A percentile compares a stretch with the other conserved stretches of the same genome.
These are phyloP conservation scores for Rotaria magnacalcarata DNA, from an alignment of 2,888 invertebrate species.

Conservation along the genomic window DNA sequence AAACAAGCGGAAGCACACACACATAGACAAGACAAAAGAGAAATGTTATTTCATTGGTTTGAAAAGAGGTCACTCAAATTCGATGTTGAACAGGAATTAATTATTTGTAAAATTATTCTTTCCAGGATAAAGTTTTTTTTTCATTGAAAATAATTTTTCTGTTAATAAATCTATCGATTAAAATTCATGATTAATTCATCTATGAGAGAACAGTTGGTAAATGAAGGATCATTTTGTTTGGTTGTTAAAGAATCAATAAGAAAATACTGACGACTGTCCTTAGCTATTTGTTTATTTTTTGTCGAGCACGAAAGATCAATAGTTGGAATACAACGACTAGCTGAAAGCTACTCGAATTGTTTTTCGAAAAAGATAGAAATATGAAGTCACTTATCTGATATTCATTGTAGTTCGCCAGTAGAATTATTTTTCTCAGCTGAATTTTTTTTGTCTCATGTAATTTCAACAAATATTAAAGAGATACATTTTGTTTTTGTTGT, in stretches of 20 bases:
- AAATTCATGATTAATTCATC: neutral
- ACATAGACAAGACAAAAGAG: constrained; percentile 3
- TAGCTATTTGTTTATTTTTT: constrained; percentile 5
- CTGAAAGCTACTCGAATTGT: too few relatives aligned
- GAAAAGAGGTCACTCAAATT: neutral
- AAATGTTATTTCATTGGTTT: neutral
- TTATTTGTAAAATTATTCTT: neutral
- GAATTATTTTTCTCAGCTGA: too few relatives aligned
- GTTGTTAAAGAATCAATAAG: neutral
- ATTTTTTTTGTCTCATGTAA: too few relatives aligned
- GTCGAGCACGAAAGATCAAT: neutral
- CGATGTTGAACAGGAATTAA: neutral
- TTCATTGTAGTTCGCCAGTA: too few relatives aligned
- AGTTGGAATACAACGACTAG: neutral
- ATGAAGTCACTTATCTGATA: too few relatives aligned
- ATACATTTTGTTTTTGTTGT: neutral
- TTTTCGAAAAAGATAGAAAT: too few relatives aligned
- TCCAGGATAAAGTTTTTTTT: too few relatives aligned
- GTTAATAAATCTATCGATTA: neutral
- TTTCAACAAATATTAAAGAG: too few relatives aligned
- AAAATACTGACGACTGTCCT: neutral
- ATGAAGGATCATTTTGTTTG: constrained; percentile 29
- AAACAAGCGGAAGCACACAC: too few relatives aligned
- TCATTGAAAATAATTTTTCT: neutral
- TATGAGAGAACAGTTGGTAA: constrained; percentile 26